Conservation (phyloP, 2,113 vertebrate genomes). For the Macquaria ambigua region DNA sequence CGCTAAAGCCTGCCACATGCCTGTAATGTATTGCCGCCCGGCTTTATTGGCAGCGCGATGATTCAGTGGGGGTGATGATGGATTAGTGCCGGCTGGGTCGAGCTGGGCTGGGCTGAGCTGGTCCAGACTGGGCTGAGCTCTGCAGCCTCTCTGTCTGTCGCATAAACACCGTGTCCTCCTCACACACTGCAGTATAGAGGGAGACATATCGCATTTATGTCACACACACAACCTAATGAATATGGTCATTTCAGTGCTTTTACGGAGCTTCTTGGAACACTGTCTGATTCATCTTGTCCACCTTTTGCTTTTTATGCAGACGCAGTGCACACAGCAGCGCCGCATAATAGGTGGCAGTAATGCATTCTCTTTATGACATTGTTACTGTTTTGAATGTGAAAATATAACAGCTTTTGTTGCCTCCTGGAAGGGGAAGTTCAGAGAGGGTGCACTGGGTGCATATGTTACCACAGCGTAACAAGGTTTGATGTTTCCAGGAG, state of each 20-base stretch:
- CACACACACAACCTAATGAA: constrained; percentile 68
- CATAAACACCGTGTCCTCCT: constrained; percentile 71
- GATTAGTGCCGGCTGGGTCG: constrained; percentile 77
- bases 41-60: constrained; percentile 83
- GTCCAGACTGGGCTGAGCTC: constrained; percentile 73
- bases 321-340: constrained; percentile 30
- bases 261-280: constrained; percentile 63
- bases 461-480: constrained; percentile 24
- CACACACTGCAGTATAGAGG: constrained; percentile 61
- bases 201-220: constrained; percentile 72
- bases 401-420: constrained; percentile 44
- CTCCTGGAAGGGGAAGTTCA: constrained; percentile 42
- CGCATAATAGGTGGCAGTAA: constrained; percentile 48
- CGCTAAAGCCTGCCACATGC: constrained; percentile 82
- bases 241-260: constrained; percentile 62
- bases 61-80: constrained; percentile 85
- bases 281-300: constrained; percentile 56
- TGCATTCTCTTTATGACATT: constrained; percentile 55
- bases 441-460: constrained; percentile 20
- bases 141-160: constrained; percentile 70
- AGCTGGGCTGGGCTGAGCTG: constrained; percentile 67
- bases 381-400: constrained; percentile 59
- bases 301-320: constrained; percentile 55
- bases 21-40: constrained; percentile 84
- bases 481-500: constrained; percentile 25